Conservation (phyloP, 2,888 invertebrate genomes). For the Troglohyphantes excavatus region DNA sequence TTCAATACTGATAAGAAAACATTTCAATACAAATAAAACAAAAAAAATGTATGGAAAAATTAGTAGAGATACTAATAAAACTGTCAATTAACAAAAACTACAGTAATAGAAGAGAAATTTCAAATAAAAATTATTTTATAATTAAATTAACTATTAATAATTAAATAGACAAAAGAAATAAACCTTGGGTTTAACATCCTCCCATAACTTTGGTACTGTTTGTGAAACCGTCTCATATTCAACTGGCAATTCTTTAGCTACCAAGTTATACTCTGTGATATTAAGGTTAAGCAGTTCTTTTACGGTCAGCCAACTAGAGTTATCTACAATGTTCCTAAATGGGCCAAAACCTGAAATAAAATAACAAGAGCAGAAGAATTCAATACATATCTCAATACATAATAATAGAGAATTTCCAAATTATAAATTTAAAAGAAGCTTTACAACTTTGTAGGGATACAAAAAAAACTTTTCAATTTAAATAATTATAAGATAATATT, state of each 20-base stretch:
- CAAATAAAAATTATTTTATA: background rate
- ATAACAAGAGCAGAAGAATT: conserved; percentile 81
- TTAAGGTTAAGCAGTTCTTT: conserved; percentile 84
- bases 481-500: no score
- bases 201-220: conserved; percentile 88
- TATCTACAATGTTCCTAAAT: conserved; percentile 87
- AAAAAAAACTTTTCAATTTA: no score
- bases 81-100: background rate
- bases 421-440: no score
- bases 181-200: conserved; percentile 86
- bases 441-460: no score
- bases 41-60: background rate
- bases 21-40: no score
- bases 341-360: conserved; percentile 92
- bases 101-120: background rate
- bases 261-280: conserved; percentile 81
- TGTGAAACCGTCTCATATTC: conserved; percentile 88
- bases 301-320: conserved; percentile 93
- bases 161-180: background rate
- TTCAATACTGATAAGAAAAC: no score
- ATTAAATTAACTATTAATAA: no score
- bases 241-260: conserved; percentile 82
- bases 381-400: no score
- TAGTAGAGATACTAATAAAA: background rate
- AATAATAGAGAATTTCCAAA: no score